Percentiles rank a stretch among this genome's conserved stretches.
phyloP scores from a whole-genome alignment of 2,888 invertebrate genomes.

The Oligia strigilis region DNA sequence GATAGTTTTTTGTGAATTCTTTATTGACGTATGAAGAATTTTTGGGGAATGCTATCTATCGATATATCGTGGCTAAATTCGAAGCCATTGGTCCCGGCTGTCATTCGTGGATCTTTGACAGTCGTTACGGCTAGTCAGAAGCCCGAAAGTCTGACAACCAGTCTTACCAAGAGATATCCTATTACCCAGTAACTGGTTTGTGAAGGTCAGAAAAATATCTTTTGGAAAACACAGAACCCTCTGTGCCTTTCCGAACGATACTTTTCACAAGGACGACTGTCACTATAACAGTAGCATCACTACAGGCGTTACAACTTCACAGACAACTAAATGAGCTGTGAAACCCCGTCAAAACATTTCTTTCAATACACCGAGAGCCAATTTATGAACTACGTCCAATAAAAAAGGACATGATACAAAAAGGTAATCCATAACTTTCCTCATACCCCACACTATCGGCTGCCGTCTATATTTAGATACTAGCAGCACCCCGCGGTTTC shows the following conservation, averaged over 20 bases:
- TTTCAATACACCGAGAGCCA: conserved; percentile 17
- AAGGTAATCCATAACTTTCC: conserved; percentile 30
- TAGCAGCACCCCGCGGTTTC: too few species aligned
- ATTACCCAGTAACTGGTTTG: too few species aligned
- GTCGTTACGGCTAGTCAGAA: too few species aligned
- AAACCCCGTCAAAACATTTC: conserved; percentile 5
- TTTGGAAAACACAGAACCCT: too few species aligned
- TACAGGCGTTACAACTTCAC: background rate
- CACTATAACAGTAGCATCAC: background rate
- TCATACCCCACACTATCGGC: background rate
- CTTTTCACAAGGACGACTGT: background rate
- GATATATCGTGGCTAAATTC: too few species aligned
- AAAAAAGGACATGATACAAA: conserved; percentile 18
- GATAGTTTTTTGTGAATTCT: conserved; percentile 7
- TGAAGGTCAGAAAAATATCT: too few species aligned
- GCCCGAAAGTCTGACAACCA: too few species aligned
- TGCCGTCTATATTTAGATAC: conserved; percentile 3
- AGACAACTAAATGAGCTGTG: conserved; percentile 1
- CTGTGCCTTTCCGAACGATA: background rate
- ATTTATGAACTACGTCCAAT: conserved; percentile 26
- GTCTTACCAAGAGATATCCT: too few species aligned
- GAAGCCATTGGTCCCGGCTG: too few species aligned
- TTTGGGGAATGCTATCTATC: background rate
- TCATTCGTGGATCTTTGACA: too few species aligned
- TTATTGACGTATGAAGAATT: background rate